phyloP scores from a whole-genome alignment of 2,113 vertebrate genomes.

The Emydura subglobosa region DNA sequence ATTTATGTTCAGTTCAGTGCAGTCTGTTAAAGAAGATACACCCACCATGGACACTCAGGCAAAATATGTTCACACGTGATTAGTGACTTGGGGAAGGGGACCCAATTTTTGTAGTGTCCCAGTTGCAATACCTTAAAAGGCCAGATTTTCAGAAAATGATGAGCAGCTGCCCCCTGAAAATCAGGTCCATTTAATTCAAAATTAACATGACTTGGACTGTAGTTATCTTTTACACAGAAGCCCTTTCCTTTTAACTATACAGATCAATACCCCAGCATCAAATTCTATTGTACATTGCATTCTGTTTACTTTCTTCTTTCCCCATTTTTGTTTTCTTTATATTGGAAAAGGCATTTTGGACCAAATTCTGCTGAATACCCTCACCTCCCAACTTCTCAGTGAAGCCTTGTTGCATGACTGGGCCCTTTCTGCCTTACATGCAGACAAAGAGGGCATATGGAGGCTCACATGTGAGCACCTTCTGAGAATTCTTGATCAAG shows the following conservation, averaged over 20 bases:
- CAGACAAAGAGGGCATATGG: not conserved
- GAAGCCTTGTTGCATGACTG: not conserved
- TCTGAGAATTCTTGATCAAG: not conserved
- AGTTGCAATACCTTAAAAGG: not conserved
- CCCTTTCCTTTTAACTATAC: not conserved
- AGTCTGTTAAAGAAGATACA: not conserved
- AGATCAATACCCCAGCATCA: not conserved
- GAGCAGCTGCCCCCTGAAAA: not conserved
- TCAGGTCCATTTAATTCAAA: not conserved
- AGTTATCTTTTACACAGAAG: not conserved
- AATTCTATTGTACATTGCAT: not conserved
- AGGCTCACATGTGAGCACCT: not conserved
- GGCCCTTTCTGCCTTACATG: not conserved
- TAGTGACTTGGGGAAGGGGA: not conserved
- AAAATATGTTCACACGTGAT: not conserved
- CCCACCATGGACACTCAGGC: not conserved
- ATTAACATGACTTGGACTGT: rapidly evolving
- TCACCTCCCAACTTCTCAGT: rapidly evolving
- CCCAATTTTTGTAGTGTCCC: not conserved
- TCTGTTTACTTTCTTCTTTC: not conserved
- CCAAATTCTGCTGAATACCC: not conserved
- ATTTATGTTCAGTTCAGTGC: not conserved
- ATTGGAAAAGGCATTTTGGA: not conserved
- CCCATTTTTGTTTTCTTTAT: not conserved
- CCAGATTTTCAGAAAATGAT: not conserved